Evolutionary conservation across 2,797 vertebrate species (phyloP), one percentile per base, ranked within the genome.

Genomic region (Octomys mimax): DNA sequence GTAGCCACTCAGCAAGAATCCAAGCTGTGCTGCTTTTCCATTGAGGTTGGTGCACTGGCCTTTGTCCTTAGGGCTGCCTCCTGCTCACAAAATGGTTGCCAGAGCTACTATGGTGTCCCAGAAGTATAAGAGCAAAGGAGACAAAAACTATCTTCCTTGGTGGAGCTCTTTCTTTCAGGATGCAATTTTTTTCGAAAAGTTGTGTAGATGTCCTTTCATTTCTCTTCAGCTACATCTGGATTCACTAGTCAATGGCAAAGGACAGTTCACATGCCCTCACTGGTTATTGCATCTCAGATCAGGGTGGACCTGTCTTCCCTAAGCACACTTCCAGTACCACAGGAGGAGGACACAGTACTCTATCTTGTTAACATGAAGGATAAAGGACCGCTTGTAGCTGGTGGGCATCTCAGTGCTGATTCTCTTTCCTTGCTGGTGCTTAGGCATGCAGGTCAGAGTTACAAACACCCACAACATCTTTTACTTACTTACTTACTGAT

Each of bases 141-240:
- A 10, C n/a, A 82, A 71, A 71, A 90, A 73, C 4, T 6, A 18
- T 33, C 28, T 46, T 52, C 22, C 87, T 49, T 87, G 79, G 12
- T 57, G 1, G 12, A 0, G 10, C 22, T 31, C 7, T 28, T 26
- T 26, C 59, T 36, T 14, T 89, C 6, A 36, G 31, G 78, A 31
- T 77, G 42, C 18, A 92, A 70, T 66, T 71, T 49, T 77, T 80
- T 87, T 75, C 26, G 6, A 13, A 42, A 62, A 77, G 9, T 57
- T 33, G 90, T 18, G 83, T 61, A 89, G 42, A 19, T 90, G 28
- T n/a, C 4, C 79, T 88, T 66, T 77, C 36, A 80, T 87, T 96
- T 95, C 0, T 87, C 39, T 89, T 80, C 89, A 68, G 39, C 36
- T 59, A 94, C 61, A 82, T 22, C 8, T 80, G 59, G 59, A 57